phyloP scores from a whole-genome alignment of 2,888 invertebrate genomes.

The Dione vanillae region DNA sequence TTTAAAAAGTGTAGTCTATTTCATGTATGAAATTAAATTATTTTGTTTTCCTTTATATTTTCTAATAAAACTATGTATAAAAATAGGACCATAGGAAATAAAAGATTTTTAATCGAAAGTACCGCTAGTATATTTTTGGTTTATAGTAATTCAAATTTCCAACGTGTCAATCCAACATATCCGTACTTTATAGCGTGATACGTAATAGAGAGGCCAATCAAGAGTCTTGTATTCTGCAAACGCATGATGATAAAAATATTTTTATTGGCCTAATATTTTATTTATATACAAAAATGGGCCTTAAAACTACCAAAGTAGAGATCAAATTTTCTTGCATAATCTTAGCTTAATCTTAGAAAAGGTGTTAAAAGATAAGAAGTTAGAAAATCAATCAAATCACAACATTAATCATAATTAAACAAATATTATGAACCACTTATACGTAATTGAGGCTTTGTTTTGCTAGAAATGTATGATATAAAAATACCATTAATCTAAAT shows the following conservation, averaged over 20 bases:
- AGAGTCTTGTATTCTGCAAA: slow-evolving; percentile 41
- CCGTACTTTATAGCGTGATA: slow-evolving; percentile 35
- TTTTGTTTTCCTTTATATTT: too few species aligned
- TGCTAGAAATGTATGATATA: too few species aligned
- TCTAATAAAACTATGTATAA: too few species aligned
- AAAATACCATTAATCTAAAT: too few species aligned
- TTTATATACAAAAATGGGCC: slow-evolving; percentile 1
- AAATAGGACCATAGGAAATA: too few species aligned
- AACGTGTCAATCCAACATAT: slow-evolving; percentile 17
- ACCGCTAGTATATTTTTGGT: too few species aligned
- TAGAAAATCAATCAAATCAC: slow-evolving; percentile 35
- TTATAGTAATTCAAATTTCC: too few species aligned
- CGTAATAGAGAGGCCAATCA: slow-evolving; percentile 41
- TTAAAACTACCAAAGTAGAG: neutral
- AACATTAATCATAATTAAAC: slow-evolving; percentile 40
- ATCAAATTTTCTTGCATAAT: slow-evolving; percentile 6
- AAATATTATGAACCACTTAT: slow-evolving; percentile 26
- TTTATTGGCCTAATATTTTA: slow-evolving; percentile 31
- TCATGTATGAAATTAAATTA: too few species aligned
- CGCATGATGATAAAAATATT: slow-evolving; percentile 35
- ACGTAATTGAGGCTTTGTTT: neutral
- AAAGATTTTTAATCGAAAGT: too few species aligned
- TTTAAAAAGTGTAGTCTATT: too few species aligned
- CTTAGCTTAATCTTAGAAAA: slow-evolving; percentile 26
- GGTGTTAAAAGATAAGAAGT: slow-evolving; percentile 43